Evolutionary conservation across 2,113 vertebrate species (phyloP).

Genomic region (Aegotheles bennettii): DNA sequence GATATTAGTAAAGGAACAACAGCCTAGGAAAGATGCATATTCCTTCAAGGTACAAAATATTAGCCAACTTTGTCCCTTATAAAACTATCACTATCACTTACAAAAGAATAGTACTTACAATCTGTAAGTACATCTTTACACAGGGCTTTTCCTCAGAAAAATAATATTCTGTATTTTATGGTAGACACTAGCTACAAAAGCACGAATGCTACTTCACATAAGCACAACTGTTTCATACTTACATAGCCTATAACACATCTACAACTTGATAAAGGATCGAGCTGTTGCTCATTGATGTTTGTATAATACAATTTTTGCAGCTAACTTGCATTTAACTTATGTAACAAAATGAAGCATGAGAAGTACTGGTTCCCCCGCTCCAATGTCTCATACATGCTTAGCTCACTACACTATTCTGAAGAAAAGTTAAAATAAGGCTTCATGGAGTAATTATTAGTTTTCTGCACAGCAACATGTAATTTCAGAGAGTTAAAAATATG

Average conservation of each 20-base stretch:
- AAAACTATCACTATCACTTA: background rate
- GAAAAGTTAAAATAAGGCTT: background rate
- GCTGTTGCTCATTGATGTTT: background rate
- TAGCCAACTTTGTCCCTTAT: background rate
- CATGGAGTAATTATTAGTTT: background rate
- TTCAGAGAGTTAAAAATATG: background rate
- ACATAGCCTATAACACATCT: background rate
- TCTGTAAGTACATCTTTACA: background rate
- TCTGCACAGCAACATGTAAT: background rate
- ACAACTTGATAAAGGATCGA: background rate
- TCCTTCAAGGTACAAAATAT: background rate
- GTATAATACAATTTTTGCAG: background rate
- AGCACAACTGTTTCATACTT: background rate
- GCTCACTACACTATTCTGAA: background rate
- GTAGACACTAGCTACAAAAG: background rate
- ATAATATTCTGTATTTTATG: background rate
- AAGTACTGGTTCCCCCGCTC: background rate
- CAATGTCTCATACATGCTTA: background rate
- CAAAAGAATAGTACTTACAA: background rate
- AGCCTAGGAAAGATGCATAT: background rate
- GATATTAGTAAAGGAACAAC: background rate
- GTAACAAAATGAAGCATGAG: background rate
- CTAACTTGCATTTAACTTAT: background rate
- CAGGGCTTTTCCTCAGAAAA: background rate
- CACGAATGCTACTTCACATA: background rate